These are phyloP conservation scores for Calephelis virginiensis DNA, from an alignment of 1,140 invertebrate genomes.

Conservation along the genomic window DNA sequence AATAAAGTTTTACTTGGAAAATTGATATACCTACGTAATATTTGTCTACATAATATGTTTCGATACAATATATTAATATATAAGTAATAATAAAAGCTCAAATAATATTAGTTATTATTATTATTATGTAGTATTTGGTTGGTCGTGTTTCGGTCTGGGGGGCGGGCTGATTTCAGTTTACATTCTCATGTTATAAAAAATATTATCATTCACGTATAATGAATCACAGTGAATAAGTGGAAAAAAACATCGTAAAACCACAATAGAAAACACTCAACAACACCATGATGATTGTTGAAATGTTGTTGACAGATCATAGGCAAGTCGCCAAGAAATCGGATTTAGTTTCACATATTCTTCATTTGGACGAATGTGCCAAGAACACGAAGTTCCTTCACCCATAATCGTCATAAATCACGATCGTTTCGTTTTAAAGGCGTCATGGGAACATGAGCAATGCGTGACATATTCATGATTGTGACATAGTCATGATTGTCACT, in stretches of 20 bases:
- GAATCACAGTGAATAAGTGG: too few species aligned
- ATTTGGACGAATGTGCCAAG: conserved; percentile 3
- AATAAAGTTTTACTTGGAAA: too few species aligned
- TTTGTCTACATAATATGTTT: too few species aligned
- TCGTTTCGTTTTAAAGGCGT: conserved; percentile 3
- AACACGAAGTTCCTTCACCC: conserved; percentile 17
- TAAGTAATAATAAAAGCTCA: too few species aligned
- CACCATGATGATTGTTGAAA: not conserved
- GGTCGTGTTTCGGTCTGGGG: too few species aligned
- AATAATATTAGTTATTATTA: too few species aligned
- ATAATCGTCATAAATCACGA: conserved; percentile 1
- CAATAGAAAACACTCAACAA: not conserved
- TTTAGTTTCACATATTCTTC: conserved; percentile 11
- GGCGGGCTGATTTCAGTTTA: too few species aligned
- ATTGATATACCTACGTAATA: too few species aligned
- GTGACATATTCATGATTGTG: conserved; percentile 12
- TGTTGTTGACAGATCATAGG: conserved; percentile 10
- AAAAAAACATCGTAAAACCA: conserved; percentile 2
- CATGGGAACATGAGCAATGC: not conserved
- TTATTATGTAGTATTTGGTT: too few species aligned
- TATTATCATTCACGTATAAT: too few species aligned
- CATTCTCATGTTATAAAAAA: too few species aligned
- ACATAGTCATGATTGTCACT: not conserved
- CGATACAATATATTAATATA: too few species aligned
- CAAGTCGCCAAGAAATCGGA: conserved; percentile 17